These are phyloP conservation scores for Melanostoma mellinum DNA, from an alignment of 2,888 invertebrate species.

Conservation along the genomic window DNA sequence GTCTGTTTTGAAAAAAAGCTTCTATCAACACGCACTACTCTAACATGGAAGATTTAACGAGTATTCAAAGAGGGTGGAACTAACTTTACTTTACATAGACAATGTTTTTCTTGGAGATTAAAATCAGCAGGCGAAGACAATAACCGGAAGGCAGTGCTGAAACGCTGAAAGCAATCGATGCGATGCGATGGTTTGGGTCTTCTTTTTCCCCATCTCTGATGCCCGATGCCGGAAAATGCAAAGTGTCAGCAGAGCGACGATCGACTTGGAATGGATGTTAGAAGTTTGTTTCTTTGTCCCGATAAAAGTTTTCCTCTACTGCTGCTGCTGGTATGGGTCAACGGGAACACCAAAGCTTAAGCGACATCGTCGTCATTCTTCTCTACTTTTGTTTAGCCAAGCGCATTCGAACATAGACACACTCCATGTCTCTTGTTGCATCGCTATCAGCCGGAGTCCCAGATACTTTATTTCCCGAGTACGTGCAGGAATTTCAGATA, in stretches of 20 bases:
- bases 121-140: constrained; percentile 65
- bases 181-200: constrained; percentile 17
- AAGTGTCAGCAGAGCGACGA: not conserved
- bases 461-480: constrained; percentile 57
- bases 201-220: constrained; percentile 25
- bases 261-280: not conserved
- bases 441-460: constrained; percentile 7
- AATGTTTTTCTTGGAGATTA: constrained; percentile 57
- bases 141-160: constrained; percentile 57
- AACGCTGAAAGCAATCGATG: constrained; percentile 43
- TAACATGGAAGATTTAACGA: not conserved
- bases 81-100: constrained; percentile 11
- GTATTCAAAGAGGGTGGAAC: constrained; percentile 10
- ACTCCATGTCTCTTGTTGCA: constrained; percentile 27
- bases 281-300: not conserved
- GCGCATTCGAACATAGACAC: constrained; percentile 23
- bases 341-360: not conserved
- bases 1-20: constrained; percentile 10
- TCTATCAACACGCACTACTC: constrained; percentile 23
- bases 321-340: not conserved
- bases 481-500: constrained; percentile 70
- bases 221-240: constrained; percentile 4
- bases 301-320: constrained; percentile 8
- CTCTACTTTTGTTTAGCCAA: constrained; percentile 40
- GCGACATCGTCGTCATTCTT: not conserved